Conservation (phyloP, 2,113 vertebrate genomes). For the Rhabdornis inornatus region DNA sequence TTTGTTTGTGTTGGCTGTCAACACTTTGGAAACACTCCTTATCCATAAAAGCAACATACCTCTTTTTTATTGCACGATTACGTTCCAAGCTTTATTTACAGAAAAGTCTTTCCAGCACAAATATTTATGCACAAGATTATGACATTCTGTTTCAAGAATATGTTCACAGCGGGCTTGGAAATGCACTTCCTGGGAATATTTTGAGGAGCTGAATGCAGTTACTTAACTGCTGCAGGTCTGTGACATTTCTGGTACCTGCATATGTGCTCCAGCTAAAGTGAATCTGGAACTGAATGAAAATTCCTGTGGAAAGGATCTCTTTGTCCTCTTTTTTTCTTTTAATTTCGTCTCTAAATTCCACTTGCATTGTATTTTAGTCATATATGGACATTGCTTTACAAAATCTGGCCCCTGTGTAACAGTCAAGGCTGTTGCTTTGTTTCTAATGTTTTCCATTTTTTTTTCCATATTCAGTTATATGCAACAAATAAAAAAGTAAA, state of each 20-base stretch:
- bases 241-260: neutral
- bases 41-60: neutral
- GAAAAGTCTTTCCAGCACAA: neutral
- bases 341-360: neutral
- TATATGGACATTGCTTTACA: neutral
- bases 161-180: neutral
- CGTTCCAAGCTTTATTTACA: neutral
- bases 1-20: neutral
- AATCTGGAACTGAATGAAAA: neutral
- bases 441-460: neutral
- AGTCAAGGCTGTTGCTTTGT: neutral
- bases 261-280: neutral
- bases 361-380: neutral
- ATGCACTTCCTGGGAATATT: neutral
- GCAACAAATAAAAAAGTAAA: neutral
- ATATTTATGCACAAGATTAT: neutral
- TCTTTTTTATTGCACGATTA: neutral
- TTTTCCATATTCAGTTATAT: neutral
- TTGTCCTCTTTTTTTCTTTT: neutral
- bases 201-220: neutral
- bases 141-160: neutral
- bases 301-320: neutral
- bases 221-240: neutral
- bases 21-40: neutral
- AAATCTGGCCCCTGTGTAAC: neutral